Evolutionary conservation across 2,888 invertebrate species (phyloP), one percentile per base, ranked within the genome.

Genomic region (Eretmocerus hayati): DNA sequence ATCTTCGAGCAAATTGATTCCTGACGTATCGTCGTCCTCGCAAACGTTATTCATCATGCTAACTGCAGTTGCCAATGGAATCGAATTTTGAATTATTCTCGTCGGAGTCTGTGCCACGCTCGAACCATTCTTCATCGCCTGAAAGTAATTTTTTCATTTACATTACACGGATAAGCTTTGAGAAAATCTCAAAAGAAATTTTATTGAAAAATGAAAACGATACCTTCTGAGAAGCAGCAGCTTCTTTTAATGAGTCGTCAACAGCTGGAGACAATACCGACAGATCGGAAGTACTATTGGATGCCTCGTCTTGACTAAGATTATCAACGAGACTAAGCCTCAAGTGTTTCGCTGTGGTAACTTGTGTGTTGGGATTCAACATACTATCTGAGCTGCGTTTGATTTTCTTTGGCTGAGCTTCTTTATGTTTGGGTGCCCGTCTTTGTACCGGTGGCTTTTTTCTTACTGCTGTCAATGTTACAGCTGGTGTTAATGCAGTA

Each of bases 11-110:
- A 71, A 36, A 0, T 65, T 66, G 4, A 69, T 44, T 47, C 66
- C 67, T 5, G 33, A 33, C 41, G 71, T 72, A 53, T 72, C 71
- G 1, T 67, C 68, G 0, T 72, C 72, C 1, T 65, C 67, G 0
- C 69, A 71, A 18, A 37, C 37, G 9, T 8, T 22, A 2, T 11
- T 22, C 13, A n/a, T 37, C 19, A 4, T 9, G 3, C 5, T 16
- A 22, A 5, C 13, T 15, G 35, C 16, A 18, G 36, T 13, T 13
- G 36, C n/a, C n/a, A n/a, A n/a, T n/a, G n/a, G n/a, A 19, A 16
- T 35, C 2, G 13, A 13, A 9, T 20, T 16, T 5, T 37, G 37
- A 5, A 8, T 15, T 8, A 30, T 13, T 13, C 13, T 30, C 30
- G 30, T 30, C 30, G 30, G 30, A n/a, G n/a, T n/a, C n/a, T n/a